These are phyloP conservation scores for Drosophila nigrodunni DNA, from an alignment of 1,140 invertebrate species.

Conservation along the genomic window DNA sequence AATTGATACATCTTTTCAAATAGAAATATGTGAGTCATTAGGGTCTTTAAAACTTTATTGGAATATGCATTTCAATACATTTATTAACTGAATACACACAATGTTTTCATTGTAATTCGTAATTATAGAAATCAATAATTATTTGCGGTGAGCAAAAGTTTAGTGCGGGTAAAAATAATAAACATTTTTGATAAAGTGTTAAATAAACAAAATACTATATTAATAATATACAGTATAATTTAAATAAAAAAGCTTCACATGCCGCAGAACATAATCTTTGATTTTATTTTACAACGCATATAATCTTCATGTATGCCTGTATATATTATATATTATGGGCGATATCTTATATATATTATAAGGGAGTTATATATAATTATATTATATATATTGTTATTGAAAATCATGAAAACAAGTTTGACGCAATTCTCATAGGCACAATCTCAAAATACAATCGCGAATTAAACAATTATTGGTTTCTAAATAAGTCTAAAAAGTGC, in stretches of 20 bases:
- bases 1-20: too few species aligned
- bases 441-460: neutral
- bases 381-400: neutral
- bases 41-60: too few species aligned
- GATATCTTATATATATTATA: too few species aligned
- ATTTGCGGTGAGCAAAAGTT: conserved; percentile 22
- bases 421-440: conserved; percentile 4
- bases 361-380: too few species aligned
- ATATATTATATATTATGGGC: neutral
- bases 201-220: conserved; percentile 12
- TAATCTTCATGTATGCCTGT: neutral
- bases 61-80: too few species aligned
- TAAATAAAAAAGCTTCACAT: neutral
- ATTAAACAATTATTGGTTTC: conserved; percentile 18
- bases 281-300: neutral
- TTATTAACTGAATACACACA: neutral
- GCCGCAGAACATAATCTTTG: neutral
- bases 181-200: neutral
- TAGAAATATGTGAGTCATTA: too few species aligned
- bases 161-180: conserved; percentile 26
- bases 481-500: neutral
- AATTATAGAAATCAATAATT: conserved; percentile 17
- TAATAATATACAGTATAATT: conserved; percentile 2
- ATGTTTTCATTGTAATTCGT: neutral
- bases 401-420: neutral